Evolutionary conservation across 1,140 invertebrate species (phyloP).

Genomic region (Chlorops oryzae): DNA sequence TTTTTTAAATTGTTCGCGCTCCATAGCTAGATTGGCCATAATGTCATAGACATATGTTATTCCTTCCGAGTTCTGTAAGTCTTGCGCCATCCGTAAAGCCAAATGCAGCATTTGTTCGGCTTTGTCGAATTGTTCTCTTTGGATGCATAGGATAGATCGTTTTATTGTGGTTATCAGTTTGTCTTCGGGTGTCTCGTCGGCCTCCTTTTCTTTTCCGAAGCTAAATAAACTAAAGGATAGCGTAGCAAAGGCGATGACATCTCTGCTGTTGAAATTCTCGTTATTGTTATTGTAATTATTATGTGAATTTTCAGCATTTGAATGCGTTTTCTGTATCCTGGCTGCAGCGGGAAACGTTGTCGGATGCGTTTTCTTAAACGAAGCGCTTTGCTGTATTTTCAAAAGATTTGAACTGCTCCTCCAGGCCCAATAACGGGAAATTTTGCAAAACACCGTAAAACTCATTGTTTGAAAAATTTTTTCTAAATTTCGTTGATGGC

Average conservation of each 20-base stretch:
- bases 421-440: too few species aligned
- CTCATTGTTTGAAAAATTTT: too few species aligned
- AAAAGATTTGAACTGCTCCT: too few species aligned
- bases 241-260: not conserved
- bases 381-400: too few species aligned
- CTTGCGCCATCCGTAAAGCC: slow-evolving; percentile 75
- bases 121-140: slow-evolving; percentile 69
- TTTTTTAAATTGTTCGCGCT: slow-evolving; percentile 67
- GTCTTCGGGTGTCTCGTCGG: slow-evolving; percentile 57
- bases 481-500: too few species aligned
- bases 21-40: slow-evolving; percentile 83
- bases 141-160: slow-evolving; percentile 62
- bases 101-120: slow-evolving; percentile 80
- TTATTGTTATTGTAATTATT: too few species aligned
- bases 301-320: too few species aligned
- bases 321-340: too few species aligned
- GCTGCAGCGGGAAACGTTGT: too few species aligned
- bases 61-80: slow-evolving; percentile 65
- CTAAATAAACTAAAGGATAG: slow-evolving; percentile 23
- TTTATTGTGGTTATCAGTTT: slow-evolving; percentile 68
- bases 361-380: too few species aligned
- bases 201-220: slow-evolving; percentile 22
- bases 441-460: too few species aligned
- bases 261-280: not conserved
- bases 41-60: slow-evolving; percentile 84